phyloP scores from a whole-genome alignment of 2,888 invertebrate genomes.

The Bugula neritina region DNA sequence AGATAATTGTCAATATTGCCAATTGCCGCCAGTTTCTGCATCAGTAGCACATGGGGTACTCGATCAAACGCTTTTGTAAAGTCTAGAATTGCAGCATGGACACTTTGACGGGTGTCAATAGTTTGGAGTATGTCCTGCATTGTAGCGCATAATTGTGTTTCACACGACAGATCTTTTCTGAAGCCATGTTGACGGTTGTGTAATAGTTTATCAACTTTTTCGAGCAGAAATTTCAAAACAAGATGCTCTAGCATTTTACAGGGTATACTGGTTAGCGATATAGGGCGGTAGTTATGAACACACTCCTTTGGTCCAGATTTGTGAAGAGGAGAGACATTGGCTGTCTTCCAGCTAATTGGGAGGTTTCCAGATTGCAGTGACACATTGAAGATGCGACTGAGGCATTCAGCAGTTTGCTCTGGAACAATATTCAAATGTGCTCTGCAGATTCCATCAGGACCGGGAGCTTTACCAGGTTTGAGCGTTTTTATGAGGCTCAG shows the following conservation, averaged over 20 bases:
- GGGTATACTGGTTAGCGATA: slow-evolving; percentile 30
- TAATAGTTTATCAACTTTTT: slow-evolving; percentile 30
- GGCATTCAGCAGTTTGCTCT: no score
- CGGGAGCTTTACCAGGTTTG: not conserved
- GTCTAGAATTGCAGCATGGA: slow-evolving; percentile 32
- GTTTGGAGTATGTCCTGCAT: slow-evolving; percentile 30
- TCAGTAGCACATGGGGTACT: slow-evolving; percentile 9
- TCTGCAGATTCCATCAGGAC: not conserved
- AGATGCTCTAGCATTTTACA: slow-evolving; percentile 33
- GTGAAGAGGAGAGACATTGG: not conserved
- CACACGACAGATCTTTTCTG: slow-evolving; percentile 31
- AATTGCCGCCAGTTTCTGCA: not conserved
- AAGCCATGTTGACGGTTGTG: slow-evolving; percentile 33
- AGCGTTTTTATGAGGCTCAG: not conserved
- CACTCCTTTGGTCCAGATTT: not conserved
- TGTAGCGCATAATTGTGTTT: slow-evolving; percentile 32
- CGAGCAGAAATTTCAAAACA: slow-evolving; percentile 31
- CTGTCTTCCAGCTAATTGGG: not conserved
- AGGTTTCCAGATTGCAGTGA: not conserved
- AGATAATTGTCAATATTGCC: not conserved
- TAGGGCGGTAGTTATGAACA: slow-evolving; percentile 32
- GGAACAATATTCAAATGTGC: not conserved
- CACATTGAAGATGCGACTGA: not conserved
- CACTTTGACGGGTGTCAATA: slow-evolving; percentile 29
- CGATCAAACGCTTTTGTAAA: slow-evolving; percentile 31